phyloP scores from a whole-genome alignment of 2,888 invertebrate species.

The Limnephilus lunatus region DNA sequence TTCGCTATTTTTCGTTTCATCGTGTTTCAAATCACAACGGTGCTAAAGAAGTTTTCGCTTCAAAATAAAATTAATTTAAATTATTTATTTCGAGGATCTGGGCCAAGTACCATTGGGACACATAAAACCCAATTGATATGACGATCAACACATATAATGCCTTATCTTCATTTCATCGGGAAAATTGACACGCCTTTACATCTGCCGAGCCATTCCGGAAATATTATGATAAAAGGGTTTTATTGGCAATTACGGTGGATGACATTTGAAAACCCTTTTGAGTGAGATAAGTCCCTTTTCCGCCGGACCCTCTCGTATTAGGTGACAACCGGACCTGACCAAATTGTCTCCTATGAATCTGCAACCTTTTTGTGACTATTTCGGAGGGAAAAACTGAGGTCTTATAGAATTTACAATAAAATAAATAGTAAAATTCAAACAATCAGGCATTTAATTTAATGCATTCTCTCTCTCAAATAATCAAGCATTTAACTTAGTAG shows the following conservation, averaged over 20 bases:
- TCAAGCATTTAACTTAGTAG: too few relatives aligned
- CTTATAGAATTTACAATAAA: not conserved
- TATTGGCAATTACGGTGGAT: slow-evolving; percentile 38
- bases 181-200: slow-evolving; percentile 22
- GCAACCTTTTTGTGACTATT: not conserved
- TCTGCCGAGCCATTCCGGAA: not conserved
- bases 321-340: not conserved
- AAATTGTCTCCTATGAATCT: slow-evolving; percentile 13
- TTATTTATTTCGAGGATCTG: not conserved
- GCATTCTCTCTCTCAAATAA: too few relatives aligned
- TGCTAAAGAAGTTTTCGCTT: too few relatives aligned
- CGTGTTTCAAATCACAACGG: too few relatives aligned
- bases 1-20: too few relatives aligned
- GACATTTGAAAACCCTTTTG: not conserved
- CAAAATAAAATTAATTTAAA: too few relatives aligned
- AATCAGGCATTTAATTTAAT: too few relatives aligned
- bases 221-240: slow-evolving; percentile 45
- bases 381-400: not conserved
- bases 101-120: not conserved
- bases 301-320: not conserved
- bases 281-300: not conserved
- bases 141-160: not conserved
- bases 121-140: not conserved
- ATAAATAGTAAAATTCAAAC: too few relatives aligned
- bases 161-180: not conserved